Evolutionary conservation across 1,140 invertebrate species (phyloP).

Genomic region (Tetragonula clypearis): DNA sequence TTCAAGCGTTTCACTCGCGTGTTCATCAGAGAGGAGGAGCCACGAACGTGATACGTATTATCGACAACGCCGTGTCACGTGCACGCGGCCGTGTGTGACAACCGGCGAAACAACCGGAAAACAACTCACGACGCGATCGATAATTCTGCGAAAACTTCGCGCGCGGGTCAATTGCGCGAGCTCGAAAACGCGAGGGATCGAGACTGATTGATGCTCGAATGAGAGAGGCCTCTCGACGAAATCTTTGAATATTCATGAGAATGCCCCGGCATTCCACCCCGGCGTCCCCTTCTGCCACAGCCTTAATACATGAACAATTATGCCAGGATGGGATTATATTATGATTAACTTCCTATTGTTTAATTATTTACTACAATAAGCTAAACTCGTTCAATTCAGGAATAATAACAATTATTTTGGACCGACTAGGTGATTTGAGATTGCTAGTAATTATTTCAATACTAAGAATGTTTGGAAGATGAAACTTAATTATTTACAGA

Average conservation of each 20-base stretch:
- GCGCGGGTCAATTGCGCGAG: conserved; percentile 14
- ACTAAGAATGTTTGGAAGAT: no score
- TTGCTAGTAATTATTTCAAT: no score
- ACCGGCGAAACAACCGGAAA: conserved; percentile 43
- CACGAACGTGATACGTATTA: conserved; percentile 57
- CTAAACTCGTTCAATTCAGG: no score
- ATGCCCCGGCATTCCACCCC: background rate
- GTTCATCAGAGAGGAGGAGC: conserved; percentile 26
- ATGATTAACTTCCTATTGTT: no score
- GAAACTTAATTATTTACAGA: no score
- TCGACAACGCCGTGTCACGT: conserved; percentile 60
- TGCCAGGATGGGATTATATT: no score
- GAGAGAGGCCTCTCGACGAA: background rate
- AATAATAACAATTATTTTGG: no score
- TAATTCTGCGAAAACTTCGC: conserved; percentile 31
- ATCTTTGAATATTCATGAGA: conserved; percentile 1
- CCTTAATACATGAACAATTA: no score
- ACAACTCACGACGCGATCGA: conserved; percentile 33
- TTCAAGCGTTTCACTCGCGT: conserved; percentile 34
- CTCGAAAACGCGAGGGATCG: background rate
- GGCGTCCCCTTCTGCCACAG: background rate
- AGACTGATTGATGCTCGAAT: background rate
- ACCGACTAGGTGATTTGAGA: no score
- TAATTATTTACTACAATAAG: no score
- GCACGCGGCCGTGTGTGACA: conserved; percentile 58